phyloP scores from a whole-genome alignment of 2,113 vertebrate genomes.

The Seriola quinqueradiata region DNA sequence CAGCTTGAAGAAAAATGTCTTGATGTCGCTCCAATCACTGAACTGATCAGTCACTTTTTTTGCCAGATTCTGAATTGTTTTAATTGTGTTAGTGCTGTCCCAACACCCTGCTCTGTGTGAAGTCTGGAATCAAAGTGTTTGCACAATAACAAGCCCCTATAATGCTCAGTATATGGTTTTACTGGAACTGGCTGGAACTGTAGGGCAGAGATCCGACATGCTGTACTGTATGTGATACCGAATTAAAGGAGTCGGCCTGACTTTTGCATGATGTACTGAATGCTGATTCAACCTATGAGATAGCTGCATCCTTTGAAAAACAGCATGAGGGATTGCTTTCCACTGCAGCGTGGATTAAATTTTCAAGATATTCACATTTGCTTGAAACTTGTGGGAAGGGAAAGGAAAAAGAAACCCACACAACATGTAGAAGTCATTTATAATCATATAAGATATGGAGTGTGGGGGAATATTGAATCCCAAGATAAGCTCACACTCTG shows the following conservation, averaged over 20 bases:
- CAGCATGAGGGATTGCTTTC: constrained; percentile 30
- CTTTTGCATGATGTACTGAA: constrained; percentile 40
- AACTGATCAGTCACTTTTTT: constrained; percentile 31
- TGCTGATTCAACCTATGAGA: constrained; percentile 51
- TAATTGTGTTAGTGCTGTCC: not conserved
- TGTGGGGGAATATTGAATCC: constrained; percentile 41
- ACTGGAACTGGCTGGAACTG: not conserved
- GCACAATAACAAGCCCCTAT: not conserved
- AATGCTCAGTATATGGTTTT: not conserved
- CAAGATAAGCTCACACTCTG: constrained; percentile 28
- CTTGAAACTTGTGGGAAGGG: constrained; percentile 15
- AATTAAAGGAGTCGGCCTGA: constrained; percentile 2
- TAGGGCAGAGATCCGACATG: not conserved
- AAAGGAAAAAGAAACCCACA: not conserved
- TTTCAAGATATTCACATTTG: constrained; percentile 35
- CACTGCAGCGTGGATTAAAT: constrained; percentile 31
- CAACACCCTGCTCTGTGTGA: not conserved
- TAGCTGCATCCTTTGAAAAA: not conserved
- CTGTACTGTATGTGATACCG: not conserved
- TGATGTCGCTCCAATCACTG: constrained; percentile 41
- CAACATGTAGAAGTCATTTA: constrained; percentile 36
- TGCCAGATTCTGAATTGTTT: constrained; percentile 22
- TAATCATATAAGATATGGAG: constrained; percentile 15
- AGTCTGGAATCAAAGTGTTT: not conserved
- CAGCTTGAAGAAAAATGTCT: constrained; percentile 42